Percentiles rank a stretch among this genome's conserved stretches.
These are phyloP conservation scores for Etia nguti DNA, from an alignment of 2,113 vertebrate genomes.

Conservation along the genomic window DNA sequence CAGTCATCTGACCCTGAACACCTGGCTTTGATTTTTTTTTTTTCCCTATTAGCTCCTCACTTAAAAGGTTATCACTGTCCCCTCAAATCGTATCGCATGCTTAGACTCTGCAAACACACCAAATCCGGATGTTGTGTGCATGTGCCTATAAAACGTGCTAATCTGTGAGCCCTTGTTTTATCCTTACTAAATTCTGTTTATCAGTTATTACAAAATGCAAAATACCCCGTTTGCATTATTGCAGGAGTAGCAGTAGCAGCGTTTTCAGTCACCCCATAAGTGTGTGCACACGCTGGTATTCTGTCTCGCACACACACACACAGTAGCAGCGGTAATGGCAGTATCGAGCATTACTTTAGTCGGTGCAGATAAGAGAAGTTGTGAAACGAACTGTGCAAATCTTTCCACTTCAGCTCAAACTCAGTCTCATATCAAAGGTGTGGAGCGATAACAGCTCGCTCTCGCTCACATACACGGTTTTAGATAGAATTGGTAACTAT, in stretches of 20 bases:
- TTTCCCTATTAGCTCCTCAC: background rate
- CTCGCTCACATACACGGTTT: slow-evolving; percentile 2
- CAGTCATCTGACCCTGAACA: background rate
- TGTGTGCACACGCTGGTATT: background rate
- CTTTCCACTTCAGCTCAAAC: slow-evolving; percentile 72
- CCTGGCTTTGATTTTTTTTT: background rate
- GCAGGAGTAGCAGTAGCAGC: background rate
- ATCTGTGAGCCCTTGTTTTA: background rate
- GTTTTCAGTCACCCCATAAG: background rate
- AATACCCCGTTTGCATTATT: background rate
- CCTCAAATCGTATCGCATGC: background rate
- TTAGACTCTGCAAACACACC: background rate
- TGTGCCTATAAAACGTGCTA: background rate
- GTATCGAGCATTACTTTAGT: slow-evolving; percentile 49
- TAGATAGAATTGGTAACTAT: slow-evolving; percentile 33
- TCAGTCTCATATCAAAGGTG: slow-evolving; percentile 60
- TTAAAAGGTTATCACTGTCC: background rate
- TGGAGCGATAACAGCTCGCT: slow-evolving; percentile 55
- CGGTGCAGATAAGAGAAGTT: slow-evolving; percentile 57
- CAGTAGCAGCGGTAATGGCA: slow-evolving; percentile 45
- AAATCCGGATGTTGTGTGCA: background rate
- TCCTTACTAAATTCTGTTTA: background rate
- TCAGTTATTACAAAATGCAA: background rate
- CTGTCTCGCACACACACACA: slow-evolving; percentile 56
- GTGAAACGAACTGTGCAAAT: slow-evolving; percentile 62